Evolutionary conservation across 2,888 invertebrate genomes (phyloP).

Genomic region (Clitarchus hookeri): DNA sequence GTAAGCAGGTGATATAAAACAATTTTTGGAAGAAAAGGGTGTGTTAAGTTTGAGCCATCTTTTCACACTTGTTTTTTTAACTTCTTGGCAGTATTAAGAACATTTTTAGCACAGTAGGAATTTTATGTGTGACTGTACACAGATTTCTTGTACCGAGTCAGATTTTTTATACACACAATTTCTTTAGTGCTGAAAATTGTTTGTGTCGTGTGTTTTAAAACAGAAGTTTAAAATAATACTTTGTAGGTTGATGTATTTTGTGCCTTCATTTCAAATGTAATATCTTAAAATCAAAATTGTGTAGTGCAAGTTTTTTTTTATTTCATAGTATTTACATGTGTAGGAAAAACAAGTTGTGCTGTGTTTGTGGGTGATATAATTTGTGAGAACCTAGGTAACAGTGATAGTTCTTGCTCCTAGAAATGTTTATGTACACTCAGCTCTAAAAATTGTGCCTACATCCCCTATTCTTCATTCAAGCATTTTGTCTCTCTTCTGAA

Average conservation of each 20-base stretch:
- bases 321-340: no score
- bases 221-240: neutral
- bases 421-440: no score
- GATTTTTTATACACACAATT: neutral
- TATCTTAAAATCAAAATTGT: neutral
- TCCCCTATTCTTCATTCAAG: no score
- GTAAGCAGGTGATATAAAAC: neutral
- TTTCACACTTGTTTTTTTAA: neutral
- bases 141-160: neutral
- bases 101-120: neutral
- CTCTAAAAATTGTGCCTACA: no score
- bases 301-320: neutral
- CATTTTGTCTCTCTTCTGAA: no score
- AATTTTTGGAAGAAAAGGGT: constrained; percentile 15
- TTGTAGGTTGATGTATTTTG: neutral
- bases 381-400: no score
- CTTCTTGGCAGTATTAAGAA: neutral
- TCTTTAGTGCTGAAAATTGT: neutral
- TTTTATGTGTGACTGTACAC: neutral
- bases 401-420: no score
- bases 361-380: no score
- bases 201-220: neutral
- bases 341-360: no score
- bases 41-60: constrained; percentile 22
- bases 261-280: neutral